Base-by-base conservation (phyloP, 2,797 vertebrate genomes). In the Dendrocincla fuliginosa region DNA sequence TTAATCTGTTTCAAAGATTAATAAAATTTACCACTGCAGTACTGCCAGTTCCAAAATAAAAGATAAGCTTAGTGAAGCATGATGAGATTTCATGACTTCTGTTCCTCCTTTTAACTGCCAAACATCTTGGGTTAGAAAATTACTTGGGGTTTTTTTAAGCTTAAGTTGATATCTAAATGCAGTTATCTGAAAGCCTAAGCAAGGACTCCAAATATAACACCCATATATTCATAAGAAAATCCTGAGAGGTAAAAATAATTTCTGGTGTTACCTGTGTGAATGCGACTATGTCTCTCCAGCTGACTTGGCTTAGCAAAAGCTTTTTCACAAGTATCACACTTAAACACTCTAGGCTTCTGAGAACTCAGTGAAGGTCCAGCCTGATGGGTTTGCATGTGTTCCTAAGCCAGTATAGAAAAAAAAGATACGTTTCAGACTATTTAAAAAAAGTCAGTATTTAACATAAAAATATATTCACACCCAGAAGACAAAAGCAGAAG, bases 261-360 rank as follows among this genome's bases (percentile, higher is more conserved):
- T 67, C 68, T 84, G 30, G 32, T 5, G 6, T 96, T 97, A 99
- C 99, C 99, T 98, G 99, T 99, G 96, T 99, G 99, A 69, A 99
- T 99, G 50, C 99, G 98, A 96, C 99, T 99, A 88, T 99, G 99
- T 71, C 99, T 98, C 97, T 99, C 99, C 97, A 99, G 98, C 96
- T 99, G 99, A 97, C 99, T 99, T 41, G 99, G 99, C 83, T 99
- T 99, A 81, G 99, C 98, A 2, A 99, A 99, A 16, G 99, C 99
- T 97, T 99, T 99, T 69, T 98, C 98, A 41, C 99, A 99, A 32
- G 98, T 98, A 63, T 98, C 98, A 84, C 99, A 99, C 93, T 98
- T 99, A 95, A 99, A 99, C 69, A 99, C 98, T 65, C 98, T 94
- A 9, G 99, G 99, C 94, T 99, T 99, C 98, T 99, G 99, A 23